A percentile compares a stretch with the other conserved stretches of the same genome.
phyloP scores from a whole-genome alignment of 2,888 invertebrate species.

The Dasypolia templi region DNA sequence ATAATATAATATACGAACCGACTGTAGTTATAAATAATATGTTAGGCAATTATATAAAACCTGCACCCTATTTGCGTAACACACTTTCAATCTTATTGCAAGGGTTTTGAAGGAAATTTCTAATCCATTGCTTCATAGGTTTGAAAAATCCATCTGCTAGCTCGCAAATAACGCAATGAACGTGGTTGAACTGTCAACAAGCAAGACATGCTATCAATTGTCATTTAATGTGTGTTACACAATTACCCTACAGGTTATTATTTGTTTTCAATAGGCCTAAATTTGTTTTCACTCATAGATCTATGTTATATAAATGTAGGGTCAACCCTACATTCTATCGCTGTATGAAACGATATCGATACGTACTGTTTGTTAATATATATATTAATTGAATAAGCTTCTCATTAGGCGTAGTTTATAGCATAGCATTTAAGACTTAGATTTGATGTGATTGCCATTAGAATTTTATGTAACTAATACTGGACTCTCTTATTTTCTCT shows the following conservation, averaged over 20 bases:
- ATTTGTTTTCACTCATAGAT: constrained; percentile 42
- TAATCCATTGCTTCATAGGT: not conserved
- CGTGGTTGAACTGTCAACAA: not conserved
- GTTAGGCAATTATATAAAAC: not conserved
- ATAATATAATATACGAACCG: constrained; percentile 1
- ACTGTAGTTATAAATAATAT: constrained; percentile 22
- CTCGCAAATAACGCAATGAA: not conserved
- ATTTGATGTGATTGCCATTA: constrained; percentile 80
- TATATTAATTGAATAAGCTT: constrained; percentile 59
- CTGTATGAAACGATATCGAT: constrained; percentile 43
- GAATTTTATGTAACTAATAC: constrained; percentile 66
- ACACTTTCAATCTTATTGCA: not conserved
- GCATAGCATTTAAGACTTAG: constrained; percentile 69
- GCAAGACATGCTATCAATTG: not conserved
- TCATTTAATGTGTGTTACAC: not conserved
- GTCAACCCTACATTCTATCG: constrained; percentile 25
- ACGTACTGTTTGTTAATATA: constrained; percentile 58
- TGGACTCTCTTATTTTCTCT: constrained; percentile 60
- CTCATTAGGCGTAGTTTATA: constrained; percentile 66
- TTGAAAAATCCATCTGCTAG: not conserved
- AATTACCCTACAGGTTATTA: not conserved
- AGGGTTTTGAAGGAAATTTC: not conserved
- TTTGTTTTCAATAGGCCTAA: constrained; percentile 65
- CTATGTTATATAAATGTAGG: constrained; percentile 26
- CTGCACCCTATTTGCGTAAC: not conserved